A percentile compares a stretch with the other conserved stretches of the same genome.
Evolutionary conservation across 1,140 invertebrate species (phyloP).

Genomic region (Bilobella aurantiaca): DNA sequence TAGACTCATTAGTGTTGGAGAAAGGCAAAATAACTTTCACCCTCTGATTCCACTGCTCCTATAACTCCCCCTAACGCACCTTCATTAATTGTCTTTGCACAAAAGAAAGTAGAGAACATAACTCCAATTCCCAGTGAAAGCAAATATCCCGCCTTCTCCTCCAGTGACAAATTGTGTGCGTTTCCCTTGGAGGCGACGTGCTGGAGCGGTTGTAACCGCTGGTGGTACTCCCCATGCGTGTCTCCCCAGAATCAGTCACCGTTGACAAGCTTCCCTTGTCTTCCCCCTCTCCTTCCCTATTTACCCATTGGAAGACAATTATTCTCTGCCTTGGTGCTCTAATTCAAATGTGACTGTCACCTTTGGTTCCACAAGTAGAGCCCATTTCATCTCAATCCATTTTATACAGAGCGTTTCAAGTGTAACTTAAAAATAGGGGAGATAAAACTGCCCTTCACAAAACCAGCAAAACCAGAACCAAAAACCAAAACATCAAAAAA

Average conservation of each 20-base stretch:
- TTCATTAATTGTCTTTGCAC: background rate
- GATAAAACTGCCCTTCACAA: too few species aligned
- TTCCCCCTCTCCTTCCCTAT: background rate
- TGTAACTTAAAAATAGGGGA: too few species aligned
- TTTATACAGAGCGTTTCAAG: too few species aligned
- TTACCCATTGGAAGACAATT: constrained; percentile 4
- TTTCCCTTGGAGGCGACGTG: background rate
- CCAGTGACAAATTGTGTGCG: background rate
- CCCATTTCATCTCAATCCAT: too few species aligned
- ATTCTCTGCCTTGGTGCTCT: background rate
- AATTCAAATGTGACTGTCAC: background rate
- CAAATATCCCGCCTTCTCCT: too few species aligned
- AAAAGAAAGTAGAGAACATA: background rate
- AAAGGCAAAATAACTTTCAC: background rate
- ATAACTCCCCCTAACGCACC: background rate
- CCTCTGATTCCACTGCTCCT: background rate
- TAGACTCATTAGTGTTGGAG: background rate
- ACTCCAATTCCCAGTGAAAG: background rate
- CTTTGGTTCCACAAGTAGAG: background rate
- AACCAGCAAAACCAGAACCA: too few species aligned
- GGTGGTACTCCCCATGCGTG: background rate
- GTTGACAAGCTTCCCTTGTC: background rate
- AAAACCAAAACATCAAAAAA: background rate
- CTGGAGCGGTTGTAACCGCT: background rate
- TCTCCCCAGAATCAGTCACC: background rate